A percentile compares a stretch with the other conserved stretches of the same genome.
phyloP scores from a whole-genome alignment of 2,797 vertebrate species.

The Phyllotis vaccarum region DNA sequence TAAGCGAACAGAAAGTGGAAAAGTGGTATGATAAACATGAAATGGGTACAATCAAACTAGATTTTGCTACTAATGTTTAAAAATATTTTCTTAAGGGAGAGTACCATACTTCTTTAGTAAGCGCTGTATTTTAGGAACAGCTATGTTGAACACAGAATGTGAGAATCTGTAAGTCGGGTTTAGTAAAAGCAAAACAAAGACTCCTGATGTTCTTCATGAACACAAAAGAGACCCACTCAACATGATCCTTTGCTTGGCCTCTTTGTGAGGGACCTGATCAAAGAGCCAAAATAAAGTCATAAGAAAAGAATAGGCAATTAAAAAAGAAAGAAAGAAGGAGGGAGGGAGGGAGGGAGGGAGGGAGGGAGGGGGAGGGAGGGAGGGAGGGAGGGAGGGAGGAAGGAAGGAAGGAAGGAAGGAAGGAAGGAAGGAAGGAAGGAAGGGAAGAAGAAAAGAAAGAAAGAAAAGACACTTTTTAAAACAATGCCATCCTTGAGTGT shows the following conservation, averaged over 20 bases:
- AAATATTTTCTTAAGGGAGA: slow-evolving; percentile 51
- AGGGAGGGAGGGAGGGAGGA: too few relatives aligned
- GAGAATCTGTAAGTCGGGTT: not conserved
- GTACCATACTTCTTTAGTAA: not conserved
- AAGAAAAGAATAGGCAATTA: not conserved
- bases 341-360: too few relatives aligned
- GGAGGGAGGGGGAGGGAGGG: too few relatives aligned
- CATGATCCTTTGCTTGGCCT: not conserved
- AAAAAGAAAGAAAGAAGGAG: not conserved
- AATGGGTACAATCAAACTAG: not conserved
- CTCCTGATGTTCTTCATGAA: not conserved
- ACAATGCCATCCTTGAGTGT: not conserved
- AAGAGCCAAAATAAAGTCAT: not conserved
- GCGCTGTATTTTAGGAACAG: slow-evolving; percentile 21
- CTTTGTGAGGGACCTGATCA: not conserved
- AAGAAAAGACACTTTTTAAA: not conserved
- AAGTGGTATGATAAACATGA: not conserved
- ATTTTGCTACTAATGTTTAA: not conserved
- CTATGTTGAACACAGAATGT: not conserved
- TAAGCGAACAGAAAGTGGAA: not conserved
- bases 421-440: too few relatives aligned
- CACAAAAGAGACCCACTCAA: not conserved
- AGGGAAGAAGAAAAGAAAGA: too few relatives aligned
- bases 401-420: too few relatives aligned
- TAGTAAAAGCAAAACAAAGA: slow-evolving; percentile 30